Evolutionary conservation across 2,797 vertebrate species (phyloP).

Genomic region (Gambelia wislizenii): DNA sequence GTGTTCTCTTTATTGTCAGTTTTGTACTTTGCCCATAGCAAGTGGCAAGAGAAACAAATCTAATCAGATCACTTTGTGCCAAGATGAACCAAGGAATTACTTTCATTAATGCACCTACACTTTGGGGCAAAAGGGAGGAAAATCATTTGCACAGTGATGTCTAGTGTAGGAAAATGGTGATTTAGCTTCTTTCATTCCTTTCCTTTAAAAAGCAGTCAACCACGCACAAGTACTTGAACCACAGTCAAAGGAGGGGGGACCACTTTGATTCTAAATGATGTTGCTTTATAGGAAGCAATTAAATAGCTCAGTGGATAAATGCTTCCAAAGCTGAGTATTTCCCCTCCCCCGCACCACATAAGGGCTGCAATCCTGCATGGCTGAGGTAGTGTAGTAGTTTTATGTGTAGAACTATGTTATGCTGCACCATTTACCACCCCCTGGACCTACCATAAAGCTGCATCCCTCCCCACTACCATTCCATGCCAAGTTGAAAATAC

Average conservation of each 20-base stretch:
- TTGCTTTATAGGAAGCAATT: conserved; percentile 64
- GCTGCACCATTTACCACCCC: too few species aligned
- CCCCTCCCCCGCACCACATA: background rate
- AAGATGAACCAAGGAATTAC: conserved; percentile 44
- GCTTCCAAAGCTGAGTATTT: conserved; percentile 16
- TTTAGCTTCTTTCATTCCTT: conserved; percentile 14
- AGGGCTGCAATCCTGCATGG: too few species aligned
- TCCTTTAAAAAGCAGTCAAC: conserved; percentile 50
- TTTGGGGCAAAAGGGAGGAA: conserved; percentile 6
- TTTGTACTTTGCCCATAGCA: conserved; percentile 47
- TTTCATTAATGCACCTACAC: conserved; percentile 50
- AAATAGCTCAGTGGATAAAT: conserved; percentile 46
- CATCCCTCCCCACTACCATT: too few species aligned
- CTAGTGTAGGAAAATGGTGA: conserved; percentile 37
- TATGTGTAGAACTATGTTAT: too few species aligned
- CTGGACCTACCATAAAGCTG: too few species aligned
- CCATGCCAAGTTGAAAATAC: too few species aligned
- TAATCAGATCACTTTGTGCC: conserved; percentile 44
- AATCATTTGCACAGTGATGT: conserved; percentile 23
- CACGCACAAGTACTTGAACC: background rate
- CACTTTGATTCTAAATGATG: conserved; percentile 48
- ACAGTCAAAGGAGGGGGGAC: conserved; percentile 43
- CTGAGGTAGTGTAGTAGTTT: too few species aligned
- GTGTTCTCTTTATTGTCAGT: conserved; percentile 28
- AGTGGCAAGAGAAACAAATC: conserved; percentile 59